Percentiles rank a stretch among this genome's conserved stretches.
phyloP scores from a whole-genome alignment of 2,797 vertebrate species.

The Microctenopoma lineatum region DNA sequence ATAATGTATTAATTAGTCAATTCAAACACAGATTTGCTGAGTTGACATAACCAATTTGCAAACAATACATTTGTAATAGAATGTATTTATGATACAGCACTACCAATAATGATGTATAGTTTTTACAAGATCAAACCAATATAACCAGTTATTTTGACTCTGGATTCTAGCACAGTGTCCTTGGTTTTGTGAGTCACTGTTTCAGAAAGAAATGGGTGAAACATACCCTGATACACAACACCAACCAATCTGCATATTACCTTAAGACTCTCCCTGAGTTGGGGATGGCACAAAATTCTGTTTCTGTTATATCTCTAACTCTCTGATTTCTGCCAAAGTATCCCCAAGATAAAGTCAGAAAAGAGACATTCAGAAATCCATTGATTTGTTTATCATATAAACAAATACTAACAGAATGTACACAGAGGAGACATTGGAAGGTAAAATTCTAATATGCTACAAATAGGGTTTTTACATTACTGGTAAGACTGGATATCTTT shows the following conservation, averaged over 20 bases:
- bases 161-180: background rate
- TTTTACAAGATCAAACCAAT: background rate
- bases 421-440: background rate
- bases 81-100: conserved; percentile 1
- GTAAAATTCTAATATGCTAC: background rate
- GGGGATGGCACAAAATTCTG: background rate
- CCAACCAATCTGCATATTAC: conserved; percentile 24
- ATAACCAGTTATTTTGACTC: conserved; percentile 3
- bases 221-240: conserved; percentile 1
- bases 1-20: conserved; percentile 23
- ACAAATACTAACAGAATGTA: background rate
- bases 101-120: background rate
- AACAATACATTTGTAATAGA: conserved; percentile 16
- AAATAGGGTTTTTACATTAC: background rate
- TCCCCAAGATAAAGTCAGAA: background rate
- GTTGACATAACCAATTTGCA: background rate
- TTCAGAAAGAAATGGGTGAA: conserved; percentile 20
- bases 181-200: background rate
- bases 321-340: background rate
- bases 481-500: background rate
- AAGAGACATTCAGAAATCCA: no score
- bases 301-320: background rate
- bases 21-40: conserved; percentile 9
- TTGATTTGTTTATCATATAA: background rate
- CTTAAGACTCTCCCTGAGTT: conserved; percentile 13